Evolutionary conservation across 2,888 invertebrate genomes (phyloP).

Genomic region (Abrostola tripartita): DNA sequence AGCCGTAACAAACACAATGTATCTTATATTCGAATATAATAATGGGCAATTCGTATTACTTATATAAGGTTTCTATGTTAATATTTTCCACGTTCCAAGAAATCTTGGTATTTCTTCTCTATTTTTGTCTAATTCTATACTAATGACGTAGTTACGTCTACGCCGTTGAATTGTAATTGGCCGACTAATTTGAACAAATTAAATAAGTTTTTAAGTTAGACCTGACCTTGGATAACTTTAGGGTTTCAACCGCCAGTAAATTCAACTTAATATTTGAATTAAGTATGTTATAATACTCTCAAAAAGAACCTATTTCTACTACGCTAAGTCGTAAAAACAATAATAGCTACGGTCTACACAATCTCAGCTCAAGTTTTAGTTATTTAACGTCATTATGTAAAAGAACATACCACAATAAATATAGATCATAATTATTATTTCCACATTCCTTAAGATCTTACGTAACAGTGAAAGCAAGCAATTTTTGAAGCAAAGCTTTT

Average conservation of each 20-base stretch:
- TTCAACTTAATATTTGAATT: slow-evolving; percentile 72
- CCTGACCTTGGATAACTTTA: slow-evolving; percentile 60
- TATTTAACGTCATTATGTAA: slow-evolving; percentile 2
- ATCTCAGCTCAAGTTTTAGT: not conserved
- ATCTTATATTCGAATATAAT: too few species aligned
- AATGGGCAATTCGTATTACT: too few species aligned
- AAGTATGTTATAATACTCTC: slow-evolving; percentile 55
- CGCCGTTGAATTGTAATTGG: slow-evolving; percentile 53
- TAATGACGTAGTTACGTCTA: slow-evolving; percentile 43
- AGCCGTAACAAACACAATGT: too few species aligned
- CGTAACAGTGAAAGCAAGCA: not conserved
- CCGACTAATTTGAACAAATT: slow-evolving; percentile 69
- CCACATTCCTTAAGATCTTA: not conserved
- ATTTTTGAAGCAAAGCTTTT: not conserved
- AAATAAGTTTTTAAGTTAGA: slow-evolving; percentile 74
- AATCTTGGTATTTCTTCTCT: slow-evolving; percentile 20
- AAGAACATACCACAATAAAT: too few species aligned
- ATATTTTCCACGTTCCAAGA: too few species aligned
- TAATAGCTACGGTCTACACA: slow-evolving; percentile 32
- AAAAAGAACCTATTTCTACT: slow-evolving; percentile 58
- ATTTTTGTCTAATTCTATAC: slow-evolving; percentile 12
- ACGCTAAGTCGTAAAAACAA: slow-evolving; percentile 41
- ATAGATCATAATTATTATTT: too few species aligned
- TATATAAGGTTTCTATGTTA: too few species aligned
- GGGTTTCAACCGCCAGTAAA: slow-evolving; percentile 58